Conservation (phyloP, 1,140 invertebrate species). For the Neuroterus valhalla region DNA sequence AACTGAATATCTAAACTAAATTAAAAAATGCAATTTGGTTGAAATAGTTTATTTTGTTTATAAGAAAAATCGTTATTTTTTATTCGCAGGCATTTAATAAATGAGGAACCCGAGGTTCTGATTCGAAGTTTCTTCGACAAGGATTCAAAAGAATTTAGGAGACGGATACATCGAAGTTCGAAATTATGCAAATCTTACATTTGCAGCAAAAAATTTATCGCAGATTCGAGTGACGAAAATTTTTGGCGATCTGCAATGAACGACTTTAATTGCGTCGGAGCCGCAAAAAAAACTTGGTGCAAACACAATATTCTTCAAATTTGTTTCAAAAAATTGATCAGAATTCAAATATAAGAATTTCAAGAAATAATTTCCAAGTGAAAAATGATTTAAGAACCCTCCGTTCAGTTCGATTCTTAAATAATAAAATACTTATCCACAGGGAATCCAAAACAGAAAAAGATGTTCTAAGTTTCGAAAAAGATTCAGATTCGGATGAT, state of each 20-base stretch:
- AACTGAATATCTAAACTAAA: not conserved
- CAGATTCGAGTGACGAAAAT: conserved; percentile 54
- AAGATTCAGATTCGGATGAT: conserved; percentile 9
- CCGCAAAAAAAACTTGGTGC: not conserved
- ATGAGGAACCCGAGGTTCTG: conserved; percentile 40
- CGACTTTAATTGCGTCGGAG: not conserved
- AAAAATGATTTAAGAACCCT: not conserved
- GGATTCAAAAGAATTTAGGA: conserved; percentile 58
- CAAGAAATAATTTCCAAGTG: no score
- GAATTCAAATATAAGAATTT: not conserved
- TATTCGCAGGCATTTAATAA: conserved; percentile 35
- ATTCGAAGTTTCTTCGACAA: conserved; percentile 48
- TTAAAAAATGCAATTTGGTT: no score
- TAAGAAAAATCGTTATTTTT: conserved; percentile 7
- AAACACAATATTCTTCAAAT: not conserved
- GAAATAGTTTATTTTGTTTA: conserved; percentile 25
- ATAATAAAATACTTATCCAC: not conserved
- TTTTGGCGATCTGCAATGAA: conserved; percentile 55
- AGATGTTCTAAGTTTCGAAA: not conserved
- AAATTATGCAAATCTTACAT: conserved; percentile 52
- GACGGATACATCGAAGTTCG: conserved; percentile 49
- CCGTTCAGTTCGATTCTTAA: not conserved
- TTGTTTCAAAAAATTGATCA: not conserved
- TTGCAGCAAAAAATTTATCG: conserved; percentile 53
- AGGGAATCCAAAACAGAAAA: not conserved